A percentile compares a stretch with the other conserved stretches of the same genome.
Conservation (phyloP, 2,113 vertebrate genomes). For the Periophthalmodon schlosseri region DNA sequence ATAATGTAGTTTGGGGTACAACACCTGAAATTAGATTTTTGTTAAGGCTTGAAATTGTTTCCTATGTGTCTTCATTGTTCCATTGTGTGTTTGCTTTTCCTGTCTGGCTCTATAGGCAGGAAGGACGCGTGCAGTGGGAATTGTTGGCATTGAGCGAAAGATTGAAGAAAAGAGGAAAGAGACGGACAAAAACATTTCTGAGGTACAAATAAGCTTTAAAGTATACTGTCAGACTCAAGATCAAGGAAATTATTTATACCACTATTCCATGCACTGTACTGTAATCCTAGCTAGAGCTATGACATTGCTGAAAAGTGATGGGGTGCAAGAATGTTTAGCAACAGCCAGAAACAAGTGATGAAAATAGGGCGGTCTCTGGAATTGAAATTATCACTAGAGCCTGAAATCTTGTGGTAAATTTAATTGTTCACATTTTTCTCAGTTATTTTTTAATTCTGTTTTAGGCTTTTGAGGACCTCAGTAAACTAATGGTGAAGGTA, state of each 20-base stretch:
- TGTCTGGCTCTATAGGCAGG: constrained; percentile 81
- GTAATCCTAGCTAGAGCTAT: neutral
- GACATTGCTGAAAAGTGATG: neutral
- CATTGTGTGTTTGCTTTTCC: constrained; percentile 62
- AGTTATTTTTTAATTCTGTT: constrained; percentile 21
- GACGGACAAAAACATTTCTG: constrained; percentile 98
- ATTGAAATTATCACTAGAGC: constrained; percentile 21
- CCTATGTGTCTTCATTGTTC: constrained; percentile 18
- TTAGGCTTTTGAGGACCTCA: constrained; percentile 97
- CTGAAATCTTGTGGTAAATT: constrained; percentile 35
- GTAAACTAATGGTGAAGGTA: constrained; percentile 98
- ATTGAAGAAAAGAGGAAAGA: constrained; percentile 98
- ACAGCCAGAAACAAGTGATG: neutral
- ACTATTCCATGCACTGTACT: neutral
- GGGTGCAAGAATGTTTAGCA: neutral
- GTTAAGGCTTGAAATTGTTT: constrained; percentile 9
- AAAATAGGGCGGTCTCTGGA: constrained; percentile 15
- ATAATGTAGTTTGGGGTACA: neutral
- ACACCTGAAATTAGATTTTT: constrained; percentile 2
- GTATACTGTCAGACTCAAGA: constrained; percentile 8
- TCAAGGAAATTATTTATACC: neutral
- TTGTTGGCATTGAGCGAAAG: constrained; percentile 97
- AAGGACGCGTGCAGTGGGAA: constrained; percentile 93
- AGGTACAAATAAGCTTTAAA: constrained; percentile 76
- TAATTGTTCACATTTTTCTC: constrained; percentile 35